phyloP scores from a whole-genome alignment of 2,888 invertebrate genomes.

The Metacarcinus magister region DNA sequence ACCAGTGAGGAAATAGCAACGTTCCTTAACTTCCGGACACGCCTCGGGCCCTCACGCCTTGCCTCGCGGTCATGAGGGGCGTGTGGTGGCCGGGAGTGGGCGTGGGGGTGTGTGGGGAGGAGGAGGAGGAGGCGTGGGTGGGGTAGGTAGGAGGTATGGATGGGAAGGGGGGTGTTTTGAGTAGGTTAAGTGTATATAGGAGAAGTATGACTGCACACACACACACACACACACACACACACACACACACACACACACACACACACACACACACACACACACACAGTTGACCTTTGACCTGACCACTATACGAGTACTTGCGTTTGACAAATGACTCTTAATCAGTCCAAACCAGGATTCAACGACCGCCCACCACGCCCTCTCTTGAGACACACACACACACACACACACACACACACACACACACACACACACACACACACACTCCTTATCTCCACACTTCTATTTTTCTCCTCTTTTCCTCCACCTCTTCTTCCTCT shows the following conservation, averaged over 20 bases:
- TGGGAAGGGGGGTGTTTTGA: background rate
- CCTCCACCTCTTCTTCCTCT: background rate
- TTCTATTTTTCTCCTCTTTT: background rate
- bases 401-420: background rate
- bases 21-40: conserved; percentile 50
- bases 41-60: conserved; percentile 51
- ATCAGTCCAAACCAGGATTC: background rate
- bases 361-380: background rate
- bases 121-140: background rate
- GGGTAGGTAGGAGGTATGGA: background rate
- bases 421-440: background rate
- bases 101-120: background rate
- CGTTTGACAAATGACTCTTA: conserved; percentile 26
- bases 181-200: background rate
- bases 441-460: background rate
- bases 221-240: background rate
- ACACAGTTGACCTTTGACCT: background rate
- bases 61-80: conserved; percentile 49
- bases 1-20: conserved; percentile 57
- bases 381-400: background rate
- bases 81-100: background rate
- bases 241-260: background rate
- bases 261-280: background rate
- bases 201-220: too few species aligned
- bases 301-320: conserved; percentile 26